These are phyloP conservation scores for Gobionotothen gibberifrons DNA, from an alignment of 2,797 vertebrate species.

Conservation along the genomic window DNA sequence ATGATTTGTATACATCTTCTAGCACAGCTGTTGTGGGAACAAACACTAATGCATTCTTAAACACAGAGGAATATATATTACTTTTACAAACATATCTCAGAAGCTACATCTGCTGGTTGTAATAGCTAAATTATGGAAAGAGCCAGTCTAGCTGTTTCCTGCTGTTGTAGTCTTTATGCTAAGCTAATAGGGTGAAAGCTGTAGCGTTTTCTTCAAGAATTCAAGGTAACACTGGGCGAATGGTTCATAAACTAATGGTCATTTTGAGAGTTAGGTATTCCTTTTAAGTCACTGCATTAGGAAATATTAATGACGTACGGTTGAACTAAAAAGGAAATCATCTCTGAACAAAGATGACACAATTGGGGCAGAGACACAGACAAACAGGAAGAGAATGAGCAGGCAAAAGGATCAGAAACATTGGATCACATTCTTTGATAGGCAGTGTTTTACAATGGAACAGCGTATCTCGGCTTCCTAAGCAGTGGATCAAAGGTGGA, in stretches of 20 bases:
- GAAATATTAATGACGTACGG: not conserved
- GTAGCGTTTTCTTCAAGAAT: not conserved
- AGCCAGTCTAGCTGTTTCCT: not conserved
- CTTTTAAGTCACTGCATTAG: not conserved
- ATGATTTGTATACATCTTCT: not conserved
- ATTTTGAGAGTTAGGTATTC: too few relatives aligned
- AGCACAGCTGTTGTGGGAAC: not conserved
- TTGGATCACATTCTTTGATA: slow-evolving; percentile 55
- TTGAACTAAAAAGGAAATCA: not conserved
- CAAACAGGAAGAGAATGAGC: slow-evolving; percentile 32
- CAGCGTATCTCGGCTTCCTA: slow-evolving; percentile 49
- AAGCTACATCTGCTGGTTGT: not conserved
- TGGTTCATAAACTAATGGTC: too few relatives aligned
- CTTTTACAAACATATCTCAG: not conserved
- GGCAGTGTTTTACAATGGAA: slow-evolving; percentile 47
- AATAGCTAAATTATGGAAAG: not conserved
- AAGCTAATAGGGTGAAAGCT: not conserved
- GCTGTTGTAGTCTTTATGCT: not conserved
- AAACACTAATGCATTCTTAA: slow-evolving; percentile 11
- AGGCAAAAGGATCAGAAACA: slow-evolving; percentile 50
- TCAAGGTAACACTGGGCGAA: too few relatives aligned
- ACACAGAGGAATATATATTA: not conserved
- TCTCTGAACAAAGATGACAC: slow-evolving; percentile 1
- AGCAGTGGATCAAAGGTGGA: slow-evolving; percentile 58
- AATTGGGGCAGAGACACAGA: slow-evolving; percentile 18